phyloP scores from a whole-genome alignment of 64 coral and sea anemone genomes.

The Trachythela sp. region DNA sequence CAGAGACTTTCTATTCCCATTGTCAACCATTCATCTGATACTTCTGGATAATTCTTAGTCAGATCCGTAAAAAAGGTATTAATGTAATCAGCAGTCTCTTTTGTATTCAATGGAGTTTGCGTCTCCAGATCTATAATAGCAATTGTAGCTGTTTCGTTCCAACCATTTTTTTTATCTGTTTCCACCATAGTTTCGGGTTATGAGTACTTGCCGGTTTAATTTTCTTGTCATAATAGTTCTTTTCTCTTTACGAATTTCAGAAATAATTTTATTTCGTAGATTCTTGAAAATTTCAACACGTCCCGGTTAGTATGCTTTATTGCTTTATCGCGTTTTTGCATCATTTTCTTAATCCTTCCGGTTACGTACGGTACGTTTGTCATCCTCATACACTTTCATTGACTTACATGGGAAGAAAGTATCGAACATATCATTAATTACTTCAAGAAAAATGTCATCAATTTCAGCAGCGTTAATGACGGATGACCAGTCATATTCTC shows the following conservation, averaged over 20 bases:
- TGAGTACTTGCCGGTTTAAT: neutral
- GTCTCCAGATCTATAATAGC: neutral
- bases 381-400: neutral
- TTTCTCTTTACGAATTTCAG: conserved; percentile 9
- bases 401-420: too few relatives aligned
- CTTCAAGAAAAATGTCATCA: neutral
- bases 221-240: neutral
- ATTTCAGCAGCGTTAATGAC: too few relatives aligned
- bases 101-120: neutral
- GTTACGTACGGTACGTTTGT: conserved; percentile 9
- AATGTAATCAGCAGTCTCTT: neutral
- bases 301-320: neutral
- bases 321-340: neutral
- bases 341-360: neutral
- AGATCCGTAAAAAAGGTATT: conserved; percentile 20
- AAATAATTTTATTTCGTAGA: too few relatives aligned
- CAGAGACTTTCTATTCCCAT: neutral
- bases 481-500: neutral
- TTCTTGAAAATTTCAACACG: neutral
- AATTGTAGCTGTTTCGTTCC: neutral
- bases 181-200: neutral
- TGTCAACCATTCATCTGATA: conserved; percentile 9
- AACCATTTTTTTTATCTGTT: neutral
- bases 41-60: neutral
- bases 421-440: neutral